Conservation (phyloP, 1,140 invertebrate species). For the Achatina immaculata region DNA sequence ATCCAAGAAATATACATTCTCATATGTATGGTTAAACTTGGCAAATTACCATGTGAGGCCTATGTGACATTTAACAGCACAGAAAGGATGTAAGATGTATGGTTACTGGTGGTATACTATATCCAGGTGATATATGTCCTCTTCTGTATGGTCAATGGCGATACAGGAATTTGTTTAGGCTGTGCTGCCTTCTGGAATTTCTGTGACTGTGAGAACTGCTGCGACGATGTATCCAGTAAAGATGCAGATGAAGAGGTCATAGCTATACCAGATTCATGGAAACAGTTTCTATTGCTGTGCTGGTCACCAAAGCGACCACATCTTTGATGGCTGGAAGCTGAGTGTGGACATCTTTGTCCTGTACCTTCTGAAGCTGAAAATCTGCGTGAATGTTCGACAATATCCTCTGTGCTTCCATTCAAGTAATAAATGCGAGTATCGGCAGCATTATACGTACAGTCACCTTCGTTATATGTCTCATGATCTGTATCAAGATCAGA, state of each 20-base stretch:
- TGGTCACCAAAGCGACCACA: not conserved
- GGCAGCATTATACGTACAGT: not conserved
- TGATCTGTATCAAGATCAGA: not conserved
- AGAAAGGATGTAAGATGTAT: too few species aligned
- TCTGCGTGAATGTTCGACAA: not conserved
- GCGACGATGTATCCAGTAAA: not conserved
- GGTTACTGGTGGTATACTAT: too few species aligned
- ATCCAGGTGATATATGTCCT: conserved; percentile 34
- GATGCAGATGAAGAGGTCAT: conserved; percentile 21
- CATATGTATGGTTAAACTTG: too few species aligned
- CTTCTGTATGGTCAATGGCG: conserved; percentile 16
- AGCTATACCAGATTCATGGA: not conserved
- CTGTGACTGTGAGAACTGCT: not conserved
- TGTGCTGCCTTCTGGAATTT: not conserved
- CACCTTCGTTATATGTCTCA: not conserved
- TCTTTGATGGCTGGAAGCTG: not conserved
- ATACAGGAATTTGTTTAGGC: not conserved
- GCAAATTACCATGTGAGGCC: too few species aligned
- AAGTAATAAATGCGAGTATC: not conserved
- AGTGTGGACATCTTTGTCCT: not conserved
- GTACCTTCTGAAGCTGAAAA: not conserved
- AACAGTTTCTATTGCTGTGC: not conserved
- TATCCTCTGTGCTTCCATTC: not conserved
- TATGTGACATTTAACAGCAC: too few species aligned
- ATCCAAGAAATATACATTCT: too few species aligned